Evolutionary conservation across 2,888 invertebrate genomes (phyloP).

Genomic region (Tetragonisca angustula): DNA sequence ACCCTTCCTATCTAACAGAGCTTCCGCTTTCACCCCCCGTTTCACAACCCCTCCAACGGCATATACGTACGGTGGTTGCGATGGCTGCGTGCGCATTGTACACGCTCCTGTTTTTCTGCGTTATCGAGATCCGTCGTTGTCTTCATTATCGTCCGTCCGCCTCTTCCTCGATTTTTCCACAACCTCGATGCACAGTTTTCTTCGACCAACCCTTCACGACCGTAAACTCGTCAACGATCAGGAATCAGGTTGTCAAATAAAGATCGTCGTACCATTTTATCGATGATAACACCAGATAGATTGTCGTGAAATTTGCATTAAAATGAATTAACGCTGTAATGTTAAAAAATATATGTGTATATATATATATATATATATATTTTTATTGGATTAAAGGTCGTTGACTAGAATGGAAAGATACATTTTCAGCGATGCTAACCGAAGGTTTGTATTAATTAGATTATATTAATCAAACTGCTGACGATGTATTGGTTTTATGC

Average conservation of each 20-base stretch:
- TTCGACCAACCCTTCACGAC: neutral
- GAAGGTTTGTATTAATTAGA: neutral
- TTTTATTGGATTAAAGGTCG: neutral
- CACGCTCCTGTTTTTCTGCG: conserved; percentile 34
- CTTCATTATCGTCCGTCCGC: conserved; percentile 7
- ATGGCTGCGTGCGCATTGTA: conserved; percentile 50
- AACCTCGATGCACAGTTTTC: neutral
- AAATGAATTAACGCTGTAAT: neutral
- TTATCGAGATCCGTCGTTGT: conserved; percentile 21
- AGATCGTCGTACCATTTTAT: no score
- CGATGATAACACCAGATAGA: neutral
- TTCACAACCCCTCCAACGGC: conserved; percentile 27
- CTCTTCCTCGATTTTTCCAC: neutral
- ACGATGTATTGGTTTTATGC: neutral
- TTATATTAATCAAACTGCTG: neutral
- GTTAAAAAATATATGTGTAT: neutral
- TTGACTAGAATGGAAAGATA: conserved; percentile 7
- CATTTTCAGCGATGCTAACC: neutral
- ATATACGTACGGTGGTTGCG: conserved; percentile 25
- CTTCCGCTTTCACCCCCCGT: conserved; percentile 40
- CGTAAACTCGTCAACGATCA: neutral
- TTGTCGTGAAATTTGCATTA: neutral
- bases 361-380: neutral
- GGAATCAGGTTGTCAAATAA: no score
- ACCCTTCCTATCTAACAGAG: conserved; percentile 51